phyloP scores from a whole-genome alignment of 1,140 invertebrate genomes.

The Leguminivora glycinivorella region DNA sequence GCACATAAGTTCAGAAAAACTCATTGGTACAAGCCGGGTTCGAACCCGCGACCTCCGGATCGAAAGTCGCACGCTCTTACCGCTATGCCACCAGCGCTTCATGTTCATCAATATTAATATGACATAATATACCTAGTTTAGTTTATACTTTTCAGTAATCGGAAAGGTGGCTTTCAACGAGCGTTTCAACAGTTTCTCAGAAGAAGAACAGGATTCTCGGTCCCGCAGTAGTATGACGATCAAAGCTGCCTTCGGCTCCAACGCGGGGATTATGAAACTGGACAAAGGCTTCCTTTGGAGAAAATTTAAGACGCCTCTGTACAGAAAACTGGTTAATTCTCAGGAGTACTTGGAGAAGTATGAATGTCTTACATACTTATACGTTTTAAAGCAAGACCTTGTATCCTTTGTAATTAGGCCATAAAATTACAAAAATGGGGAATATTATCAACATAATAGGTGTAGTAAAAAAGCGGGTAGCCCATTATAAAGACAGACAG shows the following conservation, averaged over 20 bases:
- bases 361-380: constrained; percentile 40
- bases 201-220: constrained; percentile 77
- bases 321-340: constrained; percentile 83
- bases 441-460: too few species aligned
- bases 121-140: not conserved
- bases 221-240: constrained; percentile 86
- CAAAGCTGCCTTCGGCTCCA: constrained; percentile 85
- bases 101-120: too few species aligned
- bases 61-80: too few species aligned
- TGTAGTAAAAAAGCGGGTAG: too few species aligned
- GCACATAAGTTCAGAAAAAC: too few species aligned
- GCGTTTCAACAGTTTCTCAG: constrained; percentile 82
- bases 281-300: constrained; percentile 90
- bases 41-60: too few species aligned
- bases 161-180: constrained; percentile 84
- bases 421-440: too few species aligned
- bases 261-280: constrained; percentile 84
- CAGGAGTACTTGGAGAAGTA: constrained; percentile 89
- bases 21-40: too few species aligned
- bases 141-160: constrained; percentile 81
- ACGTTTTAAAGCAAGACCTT: too few species aligned
- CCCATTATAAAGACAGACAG: too few species aligned
- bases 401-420: too few species aligned
- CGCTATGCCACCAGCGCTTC: too few species aligned
- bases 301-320: constrained; percentile 85